phyloP scores from a whole-genome alignment of 2,888 invertebrate genomes.

The Polyploca ridens region DNA sequence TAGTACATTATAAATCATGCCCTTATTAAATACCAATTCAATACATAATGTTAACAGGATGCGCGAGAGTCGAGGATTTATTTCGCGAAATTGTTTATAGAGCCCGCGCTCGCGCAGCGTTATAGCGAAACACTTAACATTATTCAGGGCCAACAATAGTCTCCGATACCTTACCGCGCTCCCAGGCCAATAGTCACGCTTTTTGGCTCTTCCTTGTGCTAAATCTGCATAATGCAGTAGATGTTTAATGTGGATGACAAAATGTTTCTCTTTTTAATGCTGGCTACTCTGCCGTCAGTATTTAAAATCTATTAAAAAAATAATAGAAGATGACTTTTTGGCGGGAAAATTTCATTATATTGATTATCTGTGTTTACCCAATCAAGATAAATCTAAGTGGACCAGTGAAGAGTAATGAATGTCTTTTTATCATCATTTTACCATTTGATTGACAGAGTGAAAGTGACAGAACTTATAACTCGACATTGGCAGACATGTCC shows the following conservation, averaged over 20 bases:
- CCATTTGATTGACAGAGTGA: too few species aligned
- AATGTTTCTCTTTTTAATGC: constrained; percentile 15
- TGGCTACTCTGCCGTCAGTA: neutral
- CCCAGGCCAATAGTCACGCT: constrained; percentile 71
- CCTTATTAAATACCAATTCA: constrained; percentile 39
- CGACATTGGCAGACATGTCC: too few species aligned
- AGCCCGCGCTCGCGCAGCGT: constrained; percentile 53
- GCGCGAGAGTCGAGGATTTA: constrained; percentile 62
- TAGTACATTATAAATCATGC: neutral
- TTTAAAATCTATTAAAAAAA: neutral
- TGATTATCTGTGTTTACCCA: too few species aligned
- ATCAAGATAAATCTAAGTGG: too few species aligned
- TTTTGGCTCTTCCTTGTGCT: constrained; percentile 57
- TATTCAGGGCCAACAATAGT: constrained; percentile 69
- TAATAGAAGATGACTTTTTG: too few species aligned
- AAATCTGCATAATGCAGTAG: constrained; percentile 67
- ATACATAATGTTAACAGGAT: constrained; percentile 32
- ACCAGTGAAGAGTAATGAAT: too few species aligned
- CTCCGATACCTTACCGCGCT: constrained; percentile 52
- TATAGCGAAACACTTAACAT: constrained; percentile 70
- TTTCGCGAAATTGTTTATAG: constrained; percentile 76
- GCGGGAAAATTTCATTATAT: too few species aligned
- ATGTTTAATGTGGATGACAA: constrained; percentile 31
- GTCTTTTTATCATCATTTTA: too few species aligned
- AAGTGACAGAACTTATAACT: too few species aligned